Base-by-base conservation (phyloP, 2,888 invertebrate genomes). In the Leptopterna dolabrata region DNA sequence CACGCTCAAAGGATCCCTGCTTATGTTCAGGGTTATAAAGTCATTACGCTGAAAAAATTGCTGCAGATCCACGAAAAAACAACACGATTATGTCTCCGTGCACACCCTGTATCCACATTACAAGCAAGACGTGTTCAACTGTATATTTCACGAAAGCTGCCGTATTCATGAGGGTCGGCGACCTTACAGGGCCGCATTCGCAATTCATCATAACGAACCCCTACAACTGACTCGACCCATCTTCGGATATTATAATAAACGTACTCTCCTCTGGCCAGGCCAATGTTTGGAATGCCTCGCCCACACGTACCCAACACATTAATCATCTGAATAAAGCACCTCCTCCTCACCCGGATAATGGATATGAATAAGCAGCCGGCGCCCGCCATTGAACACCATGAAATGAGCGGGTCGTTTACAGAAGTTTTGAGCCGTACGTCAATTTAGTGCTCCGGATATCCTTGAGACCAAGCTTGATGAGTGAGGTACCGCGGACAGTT, bases 231-330 rank as follows among this genome's bases (percentile, higher is more conserved):
- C 63, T 63, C 63, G 63, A 63, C 63, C 63, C 63, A 24, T 63
- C 63, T 63, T 63, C 63, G 24, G 63, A 63, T 63, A 63, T 63
- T 63, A 63, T 63, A 63, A 63, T 63, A 63, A 63, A 63, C 63
- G 63, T 63, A 24, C 63, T 63, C 19, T 19, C 19, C 19, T 63
- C 24, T 63, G 63, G 16, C n/a, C 24, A 7, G 7, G 27, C 63
- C 63, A 13, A 9, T 36, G 63, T 4, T 63, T 19, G 63, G 24
- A 63, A 63, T 63, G 63, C 63, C 63, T 19, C 24, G 0, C 63
- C 63, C 63, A 63, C 51, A 19, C 63, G 63, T 63, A 63, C 24
- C n/a, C 63, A 63, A 9, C 63, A 27, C 63, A 63, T 63, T 63
- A 63, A 63, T 63, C 63, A 63, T 1, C 24, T 24, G 63, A 63